Evolutionary conservation across 2,797 vertebrate genomes (phyloP), one percentile per base, ranked within the genome.

Genomic region (Oreonectes daqikongensis): DNA sequence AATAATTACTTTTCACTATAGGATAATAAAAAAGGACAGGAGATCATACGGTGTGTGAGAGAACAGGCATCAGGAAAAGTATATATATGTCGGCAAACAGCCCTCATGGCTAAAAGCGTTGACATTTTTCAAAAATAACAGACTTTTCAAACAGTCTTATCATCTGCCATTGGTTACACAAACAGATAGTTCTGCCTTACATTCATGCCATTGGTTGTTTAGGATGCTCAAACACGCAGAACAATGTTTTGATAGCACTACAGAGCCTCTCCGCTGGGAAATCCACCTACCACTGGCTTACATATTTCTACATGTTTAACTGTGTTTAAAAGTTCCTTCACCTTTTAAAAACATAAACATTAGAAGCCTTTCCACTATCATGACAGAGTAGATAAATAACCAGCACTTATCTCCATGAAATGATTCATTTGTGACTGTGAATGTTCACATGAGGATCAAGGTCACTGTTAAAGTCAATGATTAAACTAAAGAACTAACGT

Each of bases 381-480:
- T 30, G 26, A 42, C 50, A n/a, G 18, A 42, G 61, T 53, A 6
- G 28, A n/a, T 35, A 53, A 64, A 64, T 63, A 52, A 53, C 35
- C 12, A 14, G 11, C 59, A 63, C 59, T 28, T 65, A 17, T 40
- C 30, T 63, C 24, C 24, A 14, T 8, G 32, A 64, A 17, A 24
- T 30, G 32, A 17, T 64, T 64, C 2, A 53, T 64, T 53, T 52
- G 46, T 73, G 24, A 20, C 17, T 61, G 2, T 50, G 48, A 53
- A 35, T 53, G 67, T 8, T 42, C 4, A 72, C 32, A 26, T 72
- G 9, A 35, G 57, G 28, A 72, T 32, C 57, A 53, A 73, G 72
- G 60, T 73, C 46, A 35, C 44, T 52, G 28, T 40, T 38, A 12
- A 12, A 53, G 61, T 74, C 72, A 73, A 73, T 64, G 10, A 64